These are phyloP conservation scores for Euplexia lucipara DNA, from an alignment of 2,888 invertebrate species.

Conservation along the genomic window DNA sequence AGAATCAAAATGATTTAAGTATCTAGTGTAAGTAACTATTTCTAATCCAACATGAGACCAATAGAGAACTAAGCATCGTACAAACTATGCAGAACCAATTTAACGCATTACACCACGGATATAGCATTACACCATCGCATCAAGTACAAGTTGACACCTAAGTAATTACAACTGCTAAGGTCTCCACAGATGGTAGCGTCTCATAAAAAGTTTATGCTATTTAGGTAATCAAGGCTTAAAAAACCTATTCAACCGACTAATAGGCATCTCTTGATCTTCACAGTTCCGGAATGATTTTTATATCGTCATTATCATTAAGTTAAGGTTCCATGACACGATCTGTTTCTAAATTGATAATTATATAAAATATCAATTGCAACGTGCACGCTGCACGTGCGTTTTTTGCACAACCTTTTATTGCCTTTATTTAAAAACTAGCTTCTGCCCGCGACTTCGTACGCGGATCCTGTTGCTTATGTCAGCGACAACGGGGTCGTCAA, in stretches of 20 bases:
- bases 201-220: conserved; percentile 30
- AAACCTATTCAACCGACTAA: conserved; percentile 27
- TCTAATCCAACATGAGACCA: neutral
- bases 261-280: neutral
- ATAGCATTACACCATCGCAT: conserved; percentile 8
- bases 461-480: too few species aligned
- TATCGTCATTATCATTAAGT: conserved; percentile 23
- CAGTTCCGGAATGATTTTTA: conserved; percentile 26
- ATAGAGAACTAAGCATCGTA: neutral
- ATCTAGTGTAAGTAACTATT: too few species aligned
- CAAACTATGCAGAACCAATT: too few species aligned
- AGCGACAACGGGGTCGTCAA: too few species aligned
- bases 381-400: too few species aligned
- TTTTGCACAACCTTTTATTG: too few species aligned
- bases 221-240: conserved; percentile 44
- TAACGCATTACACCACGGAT: too few species aligned
- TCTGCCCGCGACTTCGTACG: too few species aligned
- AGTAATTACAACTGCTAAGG: conserved; percentile 37
- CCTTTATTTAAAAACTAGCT: too few species aligned
- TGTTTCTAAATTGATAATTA: neutral
- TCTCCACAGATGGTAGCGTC: conserved; percentile 36
- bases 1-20: too few species aligned
- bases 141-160: conserved; percentile 3
- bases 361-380: too few species aligned
- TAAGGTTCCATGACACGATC: conserved; percentile 5